Base-by-base conservation (phyloP, 1,140 invertebrate species). In the Andricus grossulariae region DNA sequence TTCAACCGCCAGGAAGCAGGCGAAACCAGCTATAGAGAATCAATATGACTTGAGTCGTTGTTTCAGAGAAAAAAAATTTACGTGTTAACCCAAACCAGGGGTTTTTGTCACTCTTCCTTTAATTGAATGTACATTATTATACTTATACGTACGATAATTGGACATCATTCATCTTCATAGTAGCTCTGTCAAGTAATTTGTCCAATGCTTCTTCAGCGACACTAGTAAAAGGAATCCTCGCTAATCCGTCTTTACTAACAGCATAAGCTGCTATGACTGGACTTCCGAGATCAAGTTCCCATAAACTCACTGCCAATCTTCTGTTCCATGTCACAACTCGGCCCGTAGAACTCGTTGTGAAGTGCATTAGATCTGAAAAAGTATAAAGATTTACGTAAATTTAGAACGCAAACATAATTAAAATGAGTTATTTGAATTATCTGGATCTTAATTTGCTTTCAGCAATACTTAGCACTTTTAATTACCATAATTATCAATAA, bases 181-280 rank as follows among this genome's bases (percentile, higher is more conserved):
- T 92, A 1, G 94, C 94, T 79, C 94, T 93, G 80, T 94, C 92
- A 79, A 95, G 90, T 7, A 97, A 93, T 80, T 95, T 94, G 75
- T 95, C 93, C 50, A 98, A 91, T 0, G 97, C 97, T 83, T 97
- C 96, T 80, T 97, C 95, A 1, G 97, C 97, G 50, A 99, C 94
- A 70, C 96, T 97, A 11, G 96, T 97, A 86, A 98, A 98, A 3
- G 98, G 98, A 52, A 99, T 93, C 55, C 95, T 94, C 50, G 97
- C 92, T 49, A 99, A 93, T 3, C 96, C 96, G 57, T 96, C 94
- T 50, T 94, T 93, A 78, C 95, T 95, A 73, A 98, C 90, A 2
- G 95, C 91, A 90, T 99, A 99, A 75, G 97, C 94, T 0, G 96
- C 98, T 70, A 99, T 95, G 3, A 99, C 95, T 3, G 98, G 98